Evolutionary conservation across 2,888 invertebrate species (phyloP), one percentile per base, ranked within the genome.

Genomic region (Lamproptera curius): DNA sequence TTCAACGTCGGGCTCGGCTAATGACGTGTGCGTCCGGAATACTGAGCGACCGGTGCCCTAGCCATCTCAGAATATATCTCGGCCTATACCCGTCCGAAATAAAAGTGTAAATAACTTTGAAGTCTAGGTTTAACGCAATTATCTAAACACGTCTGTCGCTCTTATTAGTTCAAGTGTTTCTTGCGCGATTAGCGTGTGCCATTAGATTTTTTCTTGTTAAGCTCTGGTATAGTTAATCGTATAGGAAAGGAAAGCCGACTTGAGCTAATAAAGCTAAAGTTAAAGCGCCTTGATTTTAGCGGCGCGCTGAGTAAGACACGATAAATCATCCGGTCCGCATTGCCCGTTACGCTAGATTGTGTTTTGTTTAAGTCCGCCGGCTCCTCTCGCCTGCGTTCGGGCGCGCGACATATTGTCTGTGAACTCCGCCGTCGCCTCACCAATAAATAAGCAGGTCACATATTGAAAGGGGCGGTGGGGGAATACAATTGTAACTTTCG

Each of bases 391-490:
- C 75, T 75, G 76, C 67, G 72, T 65, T 73, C 65, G 76, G 74
- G 72, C 66, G 72, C 73, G 79, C 86, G 83, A 85, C 85, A 85
- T 85, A 82, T 86, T 86, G 87, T 84, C 84, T 85, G 75, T 70
- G 78, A 86, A 83, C 84, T 83, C 81, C 69, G 70, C 73, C 83
- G 77, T 76, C 82, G 84, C 76, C 68, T 83, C 77, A 78, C 78
- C 82, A 81, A 86, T 87, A 87, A 86, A 86, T 85, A 86, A 86
- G 75, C 87, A 84, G 86, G 86, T 86, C 87, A 87, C 87, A 87
- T 86, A 87, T 86, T 86, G 86, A 82, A 84, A 76, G 81, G 77
- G 82, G 80, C 67, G 70, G 67, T 76, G 80, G 76, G 80, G 72
- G 80, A 81, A 85, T 73, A 84, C 86, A 86, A 87, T 87, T 85